Evolutionary conservation across 35 echinoderm and acorn worm species (phyloP).

Genomic region (Nesometra sesokonis): DNA sequence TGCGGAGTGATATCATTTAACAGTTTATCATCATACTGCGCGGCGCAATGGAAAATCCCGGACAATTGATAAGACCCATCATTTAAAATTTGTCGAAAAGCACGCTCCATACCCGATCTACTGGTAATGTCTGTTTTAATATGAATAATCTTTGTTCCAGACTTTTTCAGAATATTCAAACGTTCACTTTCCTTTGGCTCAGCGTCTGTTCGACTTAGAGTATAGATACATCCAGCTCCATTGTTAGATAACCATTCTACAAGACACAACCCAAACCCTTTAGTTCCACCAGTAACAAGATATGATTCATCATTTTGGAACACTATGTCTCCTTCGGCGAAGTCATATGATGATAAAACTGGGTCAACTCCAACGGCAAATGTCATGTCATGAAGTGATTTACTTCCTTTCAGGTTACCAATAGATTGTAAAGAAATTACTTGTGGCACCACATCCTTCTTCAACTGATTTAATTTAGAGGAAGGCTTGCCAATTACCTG

Average conservation of each 20-base stretch:
- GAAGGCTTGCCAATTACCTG: neutral
- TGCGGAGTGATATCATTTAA: constrained; percentile 9
- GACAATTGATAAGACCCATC: neutral
- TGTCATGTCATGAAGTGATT: neutral
- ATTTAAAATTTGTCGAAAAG: constrained; percentile 3
- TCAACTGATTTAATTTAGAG: neutral
- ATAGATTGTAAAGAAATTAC: neutral
- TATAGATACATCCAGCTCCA: constrained; percentile 27
- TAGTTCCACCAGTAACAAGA: constrained; percentile 58
- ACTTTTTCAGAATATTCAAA: neutral
- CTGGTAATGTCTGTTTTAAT: constrained; percentile 14
- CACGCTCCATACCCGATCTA: neutral
- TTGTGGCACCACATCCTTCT: neutral
- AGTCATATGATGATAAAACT: neutral
- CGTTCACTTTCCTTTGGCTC: neutral
- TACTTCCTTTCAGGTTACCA: neutral
- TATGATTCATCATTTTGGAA: constrained; percentile 17
- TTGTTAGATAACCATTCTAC: constrained; percentile 26
- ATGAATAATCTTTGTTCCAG: neutral
- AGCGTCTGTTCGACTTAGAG: constrained; percentile 10
- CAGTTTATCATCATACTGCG: constrained; percentile 20
- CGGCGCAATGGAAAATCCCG: constrained; percentile 57
- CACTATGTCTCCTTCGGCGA: neutral
- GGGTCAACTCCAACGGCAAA: neutral
- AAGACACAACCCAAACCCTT: constrained; percentile 46